These are phyloP conservation scores for Nannoperca obscura DNA, from an alignment of 2,797 vertebrate genomes.

Conservation along the genomic window DNA sequence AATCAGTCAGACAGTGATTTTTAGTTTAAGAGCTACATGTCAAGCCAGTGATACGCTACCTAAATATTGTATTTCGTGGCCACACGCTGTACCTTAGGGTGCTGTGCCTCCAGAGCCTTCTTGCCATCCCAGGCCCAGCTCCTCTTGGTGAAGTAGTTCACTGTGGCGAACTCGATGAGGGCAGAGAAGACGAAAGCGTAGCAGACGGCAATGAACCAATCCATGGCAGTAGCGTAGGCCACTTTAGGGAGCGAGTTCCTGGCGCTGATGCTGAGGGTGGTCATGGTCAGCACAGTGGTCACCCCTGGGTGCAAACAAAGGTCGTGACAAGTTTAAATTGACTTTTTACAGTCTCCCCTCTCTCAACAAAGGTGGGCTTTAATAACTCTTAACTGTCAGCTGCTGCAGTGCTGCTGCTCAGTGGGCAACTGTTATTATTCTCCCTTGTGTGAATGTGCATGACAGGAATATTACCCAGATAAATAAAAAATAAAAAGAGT, in stretches of 20 bases:
- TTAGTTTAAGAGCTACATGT: background rate
- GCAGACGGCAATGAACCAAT: constrained; percentile 99
- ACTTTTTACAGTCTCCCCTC: constrained; percentile 20
- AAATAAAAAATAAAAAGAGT: constrained; percentile 19
- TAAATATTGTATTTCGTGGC: background rate
- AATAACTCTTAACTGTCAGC: constrained; percentile 49
- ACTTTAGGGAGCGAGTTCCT: constrained; percentile 97
- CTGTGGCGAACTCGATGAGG: constrained; percentile 96
- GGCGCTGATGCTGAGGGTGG: constrained; percentile 97
- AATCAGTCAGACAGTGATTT: background rate
- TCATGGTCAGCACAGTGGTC: constrained; percentile 98
- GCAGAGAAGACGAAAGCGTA: constrained; percentile 98
- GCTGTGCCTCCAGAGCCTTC: constrained; percentile 92
- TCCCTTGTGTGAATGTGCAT: constrained; percentile 38
- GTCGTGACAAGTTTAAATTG: constrained; percentile 29
- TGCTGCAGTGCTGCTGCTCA: constrained; percentile 27
- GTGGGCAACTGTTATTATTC: constrained; percentile 17
- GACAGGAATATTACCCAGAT: constrained; percentile 34
- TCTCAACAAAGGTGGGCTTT: constrained; percentile 37
- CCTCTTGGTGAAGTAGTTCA: constrained; percentile 99
- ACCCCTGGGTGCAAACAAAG: constrained; percentile 86
- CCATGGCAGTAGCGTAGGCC: constrained; percentile 97
- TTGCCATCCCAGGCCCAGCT: constrained; percentile 99
- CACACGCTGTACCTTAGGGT: constrained; percentile 74
- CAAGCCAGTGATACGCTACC: background rate